Evolutionary conservation across 64 coral and sea anemone species (phyloP).

Genomic region (Hydrozoanthus tunicans): DNA sequence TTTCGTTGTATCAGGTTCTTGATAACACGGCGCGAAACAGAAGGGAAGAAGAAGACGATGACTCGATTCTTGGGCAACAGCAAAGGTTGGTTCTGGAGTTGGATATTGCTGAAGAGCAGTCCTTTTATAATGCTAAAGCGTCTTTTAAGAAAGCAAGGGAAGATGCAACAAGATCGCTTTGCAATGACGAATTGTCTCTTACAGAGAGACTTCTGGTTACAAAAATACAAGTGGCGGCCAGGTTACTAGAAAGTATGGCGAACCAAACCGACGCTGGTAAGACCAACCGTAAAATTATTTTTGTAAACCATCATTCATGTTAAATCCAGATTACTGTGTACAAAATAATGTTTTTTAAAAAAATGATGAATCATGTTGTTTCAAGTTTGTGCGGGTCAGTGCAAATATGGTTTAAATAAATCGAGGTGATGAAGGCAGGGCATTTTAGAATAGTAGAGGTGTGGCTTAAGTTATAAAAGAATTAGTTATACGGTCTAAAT

Average conservation of each 20-base stretch:
- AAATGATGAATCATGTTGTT: background rate
- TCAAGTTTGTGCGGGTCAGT: background rate
- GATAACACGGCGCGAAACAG: conserved; percentile 28
- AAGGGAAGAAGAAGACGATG: background rate
- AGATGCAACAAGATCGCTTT: conserved; percentile 29
- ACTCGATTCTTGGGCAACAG: background rate
- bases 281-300: background rate
- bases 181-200: conserved; percentile 23
- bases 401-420: background rate
- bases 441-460: background rate
- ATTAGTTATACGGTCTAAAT: too few species aligned
- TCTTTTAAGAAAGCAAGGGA: conserved; percentile 43
- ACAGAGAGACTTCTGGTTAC: conserved; percentile 31
- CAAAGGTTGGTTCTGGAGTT: conserved; percentile 32
- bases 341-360: background rate
- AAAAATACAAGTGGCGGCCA: conserved; percentile 52
- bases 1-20: conserved; percentile 50
- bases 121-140: conserved; percentile 43
- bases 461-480: background rate
- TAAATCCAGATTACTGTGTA: background rate
- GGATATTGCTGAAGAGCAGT: conserved; percentile 50
- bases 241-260: conserved; percentile 45
- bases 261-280: conserved; percentile 50
- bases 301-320: background rate
- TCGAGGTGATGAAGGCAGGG: background rate